Base-by-base conservation (phyloP, 2,113 vertebrate genomes). In the Callionymus lyra region DNA sequence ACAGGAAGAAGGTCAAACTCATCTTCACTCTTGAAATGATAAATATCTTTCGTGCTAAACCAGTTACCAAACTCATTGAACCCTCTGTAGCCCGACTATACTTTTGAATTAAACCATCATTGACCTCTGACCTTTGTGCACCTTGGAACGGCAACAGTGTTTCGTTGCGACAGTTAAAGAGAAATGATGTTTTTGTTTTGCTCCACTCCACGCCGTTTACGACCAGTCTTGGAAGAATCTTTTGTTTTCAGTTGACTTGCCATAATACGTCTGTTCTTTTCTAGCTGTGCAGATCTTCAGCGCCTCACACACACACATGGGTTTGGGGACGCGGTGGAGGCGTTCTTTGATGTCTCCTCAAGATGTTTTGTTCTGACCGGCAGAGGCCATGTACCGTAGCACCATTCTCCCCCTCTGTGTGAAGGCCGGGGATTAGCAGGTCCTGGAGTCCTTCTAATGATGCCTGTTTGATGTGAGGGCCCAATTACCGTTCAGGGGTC, bases 401-500 rank as follows among this genome's bases (percentile, higher is more conserved):
- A 57, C 44, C 45, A 3, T 49, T 44, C 56, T 34, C 49, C 62
- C 59, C 63, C 41, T 44, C 58, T 81, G 71, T 81, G 77, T 73
- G 74, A 82, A 79, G 64, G 44, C 64, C 45, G 43, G 55, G 81
- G 84, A 84, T 85, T 87, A 86, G 76, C 50, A 68, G 69, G 70
- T 79, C 60, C 82, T 78, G 71, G 68, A 82, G 79, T 74, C 71
- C 71, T 68, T 68, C 82, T 83, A 83, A 86, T 82, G 80, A 85
- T 81, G 76, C 56, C 59, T 46, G 72, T 86, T 87, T 84, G 76
- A 86, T 85, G 79, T 84, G 59, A 82, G 74, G 65, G 70, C 77
- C 82, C 77, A 87, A 85, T 84, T 86, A 85, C 59, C 57, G 51
- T 72, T 54, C 19, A 14, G 65, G 63, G 73, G 40, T 58, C 56